A percentile compares a stretch with the other conserved stretches of the same genome.
phyloP scores from a whole-genome alignment of 2,113 vertebrate genomes.

The Macrotus californicus region DNA sequence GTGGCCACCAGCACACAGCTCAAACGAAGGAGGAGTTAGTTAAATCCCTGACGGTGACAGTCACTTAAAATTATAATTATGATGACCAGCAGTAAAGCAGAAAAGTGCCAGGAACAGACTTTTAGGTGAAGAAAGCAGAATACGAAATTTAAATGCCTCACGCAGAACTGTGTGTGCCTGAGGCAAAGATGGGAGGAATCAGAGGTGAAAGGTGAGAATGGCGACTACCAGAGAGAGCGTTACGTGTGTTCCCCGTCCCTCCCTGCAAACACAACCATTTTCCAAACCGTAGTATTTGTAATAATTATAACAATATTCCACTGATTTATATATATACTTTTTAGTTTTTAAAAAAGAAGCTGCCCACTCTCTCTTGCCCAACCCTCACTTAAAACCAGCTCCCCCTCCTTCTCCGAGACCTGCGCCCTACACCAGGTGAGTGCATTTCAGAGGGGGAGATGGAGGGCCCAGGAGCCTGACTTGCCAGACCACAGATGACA shows the following conservation, averaged over 20 bases:
- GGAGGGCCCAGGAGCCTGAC: neutral
- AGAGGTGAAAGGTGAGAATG: neutral
- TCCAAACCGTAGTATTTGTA: neutral
- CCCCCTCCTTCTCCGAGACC: neutral
- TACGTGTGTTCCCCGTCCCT: neutral
- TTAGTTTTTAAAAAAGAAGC: neutral
- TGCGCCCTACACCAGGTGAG: neutral
- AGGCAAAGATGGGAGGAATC: neutral
- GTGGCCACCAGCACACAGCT: neutral
- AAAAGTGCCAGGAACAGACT: neutral
- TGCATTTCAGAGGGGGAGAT: neutral
- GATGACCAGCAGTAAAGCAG: neutral
- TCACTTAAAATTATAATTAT: neutral
- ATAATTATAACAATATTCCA: neutral
- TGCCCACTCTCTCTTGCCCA: neutral
- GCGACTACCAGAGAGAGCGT: neutral
- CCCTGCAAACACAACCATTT: neutral
- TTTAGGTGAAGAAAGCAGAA: neutral
- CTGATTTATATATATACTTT: neutral
- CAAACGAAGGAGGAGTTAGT: neutral
- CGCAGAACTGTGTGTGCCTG: neutral
- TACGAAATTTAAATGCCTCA: neutral
- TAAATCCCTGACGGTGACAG: neutral
- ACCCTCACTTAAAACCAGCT: neutral
- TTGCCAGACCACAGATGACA: neutral